Base-by-base conservation (phyloP, 2,888 invertebrate species). In the Argynnis bischoffii region DNA sequence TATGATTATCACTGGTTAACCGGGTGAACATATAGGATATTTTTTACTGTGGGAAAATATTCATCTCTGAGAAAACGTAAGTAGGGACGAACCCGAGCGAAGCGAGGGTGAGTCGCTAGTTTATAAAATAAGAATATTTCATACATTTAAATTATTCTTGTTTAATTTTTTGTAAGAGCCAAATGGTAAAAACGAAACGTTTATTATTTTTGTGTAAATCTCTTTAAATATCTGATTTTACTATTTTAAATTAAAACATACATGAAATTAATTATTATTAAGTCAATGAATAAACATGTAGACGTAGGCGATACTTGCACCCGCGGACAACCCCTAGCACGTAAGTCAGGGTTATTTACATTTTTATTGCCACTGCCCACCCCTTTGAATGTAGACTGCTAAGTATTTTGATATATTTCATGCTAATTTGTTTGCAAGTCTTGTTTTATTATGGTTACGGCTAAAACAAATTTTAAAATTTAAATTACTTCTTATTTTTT, bases 301-400 rank as follows among this genome's bases (percentile, higher is more conserved):
- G 68, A 31, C 47, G 63, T 66, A 55, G 66, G 69, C 64, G 69
- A 66, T 46, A 55, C 26, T 41, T 31, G 64, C 69, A 59, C 64
- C 66, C 64, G 69, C 60, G 66, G 48, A 64, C 80, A 77, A 70
- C 68, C 64, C 14, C 26, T 31, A 54, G 54, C 67, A 64, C 63
- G 67, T 64, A 48, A 68, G n/a, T 21, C 67, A 51, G 51, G 61
- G 73, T 73, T 51, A 85, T 87, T 87, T 82, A 85, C 88, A 86
- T 87, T 83, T 86, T 85, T 84, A 88, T 86, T 85, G 80, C 84
- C 76, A 76, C 76, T 78, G 75, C 78, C 76, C 71, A 74, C 74
- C 72, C 68, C 73, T 75, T 63, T 18, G 35, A 50, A 61, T 13
- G 51, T 51, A 3, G 50, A 61, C 61, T 11, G 31, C 26, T 48